Evolutionary conservation across 2,797 vertebrate species (phyloP).

Genomic region (Heliangelus exortis): DNA sequence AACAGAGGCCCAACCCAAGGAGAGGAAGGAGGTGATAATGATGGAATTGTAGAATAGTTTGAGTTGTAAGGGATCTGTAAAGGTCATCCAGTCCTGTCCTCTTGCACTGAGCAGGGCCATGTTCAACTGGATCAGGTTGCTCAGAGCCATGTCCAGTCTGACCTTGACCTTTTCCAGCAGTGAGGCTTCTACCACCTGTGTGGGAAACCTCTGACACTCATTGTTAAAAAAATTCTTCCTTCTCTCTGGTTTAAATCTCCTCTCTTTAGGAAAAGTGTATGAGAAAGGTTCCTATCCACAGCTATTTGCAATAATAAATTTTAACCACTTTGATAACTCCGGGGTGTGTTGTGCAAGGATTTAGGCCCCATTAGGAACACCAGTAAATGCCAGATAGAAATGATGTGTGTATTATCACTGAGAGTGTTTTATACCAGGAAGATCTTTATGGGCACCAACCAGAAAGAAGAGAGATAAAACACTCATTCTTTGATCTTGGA

Average conservation of each 20-base stretch:
- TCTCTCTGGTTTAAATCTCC: too few relatives aligned
- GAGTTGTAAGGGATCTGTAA: too few relatives aligned
- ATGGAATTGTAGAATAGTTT: neutral
- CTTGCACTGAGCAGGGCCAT: too few relatives aligned
- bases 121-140: too few relatives aligned
- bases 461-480: conserved; percentile 23
- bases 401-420: neutral
- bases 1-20: neutral
- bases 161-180: too few relatives aligned
- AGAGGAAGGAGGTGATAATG: neutral
- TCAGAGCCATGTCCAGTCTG: too few relatives aligned
- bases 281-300: neutral
- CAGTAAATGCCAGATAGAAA: conserved; percentile 4
- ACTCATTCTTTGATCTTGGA: conserved; percentile 24
- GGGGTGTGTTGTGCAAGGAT: neutral
- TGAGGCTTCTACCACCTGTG: too few relatives aligned
- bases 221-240: too few relatives aligned
- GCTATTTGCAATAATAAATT: neutral
- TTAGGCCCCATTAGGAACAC: neutral
- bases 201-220: too few relatives aligned
- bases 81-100: too few relatives aligned
- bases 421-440: neutral
- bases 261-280: accelerated
- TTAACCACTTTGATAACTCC: neutral
- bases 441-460: neutral